These are phyloP conservation scores for Pseudorasbora parva DNA, from an alignment of 2,113 vertebrate genomes.

Conservation along the genomic window DNA sequence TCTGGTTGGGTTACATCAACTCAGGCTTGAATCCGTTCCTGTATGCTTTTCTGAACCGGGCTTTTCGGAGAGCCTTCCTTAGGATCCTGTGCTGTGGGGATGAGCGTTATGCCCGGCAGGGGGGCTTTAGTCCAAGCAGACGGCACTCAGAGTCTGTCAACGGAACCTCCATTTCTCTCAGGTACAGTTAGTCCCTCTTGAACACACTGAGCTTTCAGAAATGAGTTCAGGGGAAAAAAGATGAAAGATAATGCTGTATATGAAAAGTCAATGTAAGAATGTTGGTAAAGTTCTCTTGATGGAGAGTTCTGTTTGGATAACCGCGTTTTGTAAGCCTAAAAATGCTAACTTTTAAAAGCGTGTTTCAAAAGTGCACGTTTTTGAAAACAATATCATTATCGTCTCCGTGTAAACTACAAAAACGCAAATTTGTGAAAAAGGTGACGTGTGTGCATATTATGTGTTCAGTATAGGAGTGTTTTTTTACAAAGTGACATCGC, in stretches of 20 bases:
- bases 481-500: too few relatives aligned
- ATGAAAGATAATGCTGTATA: slow-evolving; percentile 38
- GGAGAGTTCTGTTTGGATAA: neutral
- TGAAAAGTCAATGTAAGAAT: slow-evolving; percentile 32
- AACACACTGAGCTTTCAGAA: slow-evolving; percentile 40
- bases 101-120: slow-evolving; percentile 69
- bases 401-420: too few relatives aligned
- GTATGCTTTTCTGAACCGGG: slow-evolving; percentile 81
- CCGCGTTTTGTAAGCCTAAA: too few relatives aligned
- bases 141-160: slow-evolving; percentile 72
- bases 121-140: slow-evolving; percentile 69
- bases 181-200: slow-evolving; percentile 66
- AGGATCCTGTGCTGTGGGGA: slow-evolving; percentile 80
- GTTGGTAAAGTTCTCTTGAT: slow-evolving; percentile 10
- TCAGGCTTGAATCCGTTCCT: slow-evolving; percentile 82
- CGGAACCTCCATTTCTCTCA: slow-evolving; percentile 78
- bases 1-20: slow-evolving; percentile 83
- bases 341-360: too few relatives aligned
- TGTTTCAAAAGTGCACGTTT: too few relatives aligned
- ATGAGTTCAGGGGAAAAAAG: slow-evolving; percentile 37
- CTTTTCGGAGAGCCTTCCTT: slow-evolving; percentile 80
- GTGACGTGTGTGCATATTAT: too few relatives aligned
- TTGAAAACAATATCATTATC: too few relatives aligned
- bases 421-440: too few relatives aligned
- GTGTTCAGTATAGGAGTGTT: too few relatives aligned